A percentile compares a stretch with the other conserved stretches of the same genome.
Evolutionary conservation across 1,140 invertebrate genomes (phyloP).

Genomic region (Scaptodrosophila lebanonensis): DNA sequence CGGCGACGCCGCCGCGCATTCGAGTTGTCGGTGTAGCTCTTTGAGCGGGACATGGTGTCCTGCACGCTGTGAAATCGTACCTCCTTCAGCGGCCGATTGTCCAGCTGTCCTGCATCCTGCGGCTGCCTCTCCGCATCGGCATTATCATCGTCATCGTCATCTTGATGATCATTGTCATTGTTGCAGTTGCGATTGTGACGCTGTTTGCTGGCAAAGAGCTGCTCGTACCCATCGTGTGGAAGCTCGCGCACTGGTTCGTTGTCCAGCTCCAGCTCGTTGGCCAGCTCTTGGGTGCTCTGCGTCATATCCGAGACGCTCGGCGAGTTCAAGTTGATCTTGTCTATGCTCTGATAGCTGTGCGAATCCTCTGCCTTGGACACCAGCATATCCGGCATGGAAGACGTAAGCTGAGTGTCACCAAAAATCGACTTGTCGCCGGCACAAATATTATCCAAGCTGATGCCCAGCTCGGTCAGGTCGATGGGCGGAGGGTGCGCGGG

Average conservation of each 20-base stretch:
- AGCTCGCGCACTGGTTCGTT: constrained; percentile 54
- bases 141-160: constrained; percentile 14
- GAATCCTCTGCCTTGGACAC: constrained; percentile 71
- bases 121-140: constrained; percentile 21
- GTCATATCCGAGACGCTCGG: constrained; percentile 70
- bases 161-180: constrained; percentile 24
- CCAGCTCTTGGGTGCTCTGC: constrained; percentile 71
- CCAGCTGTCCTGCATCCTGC: constrained; percentile 41
- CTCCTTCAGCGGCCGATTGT: constrained; percentile 64
- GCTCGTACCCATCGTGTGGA: constrained; percentile 62
- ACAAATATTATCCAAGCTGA: constrained; percentile 73
- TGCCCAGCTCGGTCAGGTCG: constrained; percentile 71
- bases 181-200: constrained; percentile 1
- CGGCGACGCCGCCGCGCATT: constrained; percentile 62
- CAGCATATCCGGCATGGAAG: constrained; percentile 72
- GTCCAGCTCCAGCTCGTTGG: constrained; percentile 65
- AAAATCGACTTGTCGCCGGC: constrained; percentile 70
- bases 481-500: constrained; percentile 71
- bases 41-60: constrained; percentile 74
- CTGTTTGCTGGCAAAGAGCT: constrained; percentile 39
- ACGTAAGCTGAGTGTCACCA: constrained; percentile 63
- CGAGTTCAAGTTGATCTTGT: constrained; percentile 72
- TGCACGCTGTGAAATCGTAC: constrained; percentile 71
- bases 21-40: constrained; percentile 76
- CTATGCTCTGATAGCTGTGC: constrained; percentile 74